Evolutionary conservation across 2,113 vertebrate genomes (phyloP).

Genomic region (Epinephelus lanceolatus): DNA sequence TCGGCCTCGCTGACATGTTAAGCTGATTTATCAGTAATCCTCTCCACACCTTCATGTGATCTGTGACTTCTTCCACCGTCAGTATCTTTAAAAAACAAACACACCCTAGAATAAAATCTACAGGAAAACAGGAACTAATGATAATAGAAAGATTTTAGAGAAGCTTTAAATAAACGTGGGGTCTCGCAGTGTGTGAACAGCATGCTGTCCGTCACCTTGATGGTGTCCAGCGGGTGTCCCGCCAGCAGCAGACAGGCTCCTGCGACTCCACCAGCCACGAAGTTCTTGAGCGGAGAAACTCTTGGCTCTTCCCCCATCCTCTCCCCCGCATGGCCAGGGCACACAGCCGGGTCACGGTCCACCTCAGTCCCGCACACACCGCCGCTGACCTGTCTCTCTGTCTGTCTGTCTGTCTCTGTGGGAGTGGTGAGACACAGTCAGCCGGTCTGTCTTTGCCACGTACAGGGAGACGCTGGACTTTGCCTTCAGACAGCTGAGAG

Average conservation of each 20-base stretch:
- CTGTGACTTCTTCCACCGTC: neutral
- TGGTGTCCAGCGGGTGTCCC: slow-evolving; percentile 87
- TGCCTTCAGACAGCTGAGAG: too few relatives aligned
- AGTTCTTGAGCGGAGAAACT: slow-evolving; percentile 84
- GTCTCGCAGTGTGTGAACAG: neutral
- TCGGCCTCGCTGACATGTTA: slow-evolving; percentile 27
- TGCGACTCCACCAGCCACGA: slow-evolving; percentile 81
- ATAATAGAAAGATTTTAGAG: neutral
- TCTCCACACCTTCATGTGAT: slow-evolving; percentile 4
- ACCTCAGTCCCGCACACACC: neutral
- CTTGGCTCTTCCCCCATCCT: slow-evolving; percentile 63
- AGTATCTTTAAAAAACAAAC: neutral
- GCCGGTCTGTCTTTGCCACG: too few relatives aligned
- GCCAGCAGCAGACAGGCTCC: slow-evolving; percentile 82
- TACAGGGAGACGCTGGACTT: too few relatives aligned
- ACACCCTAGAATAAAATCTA: neutral
- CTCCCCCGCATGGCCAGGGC: slow-evolving; percentile 27
- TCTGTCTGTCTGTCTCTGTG: neutral
- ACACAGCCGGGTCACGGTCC: neutral
- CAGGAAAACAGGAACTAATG: neutral
- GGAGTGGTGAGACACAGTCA: neutral
- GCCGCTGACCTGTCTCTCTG: neutral
- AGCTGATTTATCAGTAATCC: slow-evolving; percentile 69
- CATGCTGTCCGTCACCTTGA: slow-evolving; percentile 78
- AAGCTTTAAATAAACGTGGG: neutral